Percentiles rank a stretch among this genome's conserved stretches.
Conservation (phyloP, 2,113 vertebrate genomes). For the Tauraco erythrolophus region DNA sequence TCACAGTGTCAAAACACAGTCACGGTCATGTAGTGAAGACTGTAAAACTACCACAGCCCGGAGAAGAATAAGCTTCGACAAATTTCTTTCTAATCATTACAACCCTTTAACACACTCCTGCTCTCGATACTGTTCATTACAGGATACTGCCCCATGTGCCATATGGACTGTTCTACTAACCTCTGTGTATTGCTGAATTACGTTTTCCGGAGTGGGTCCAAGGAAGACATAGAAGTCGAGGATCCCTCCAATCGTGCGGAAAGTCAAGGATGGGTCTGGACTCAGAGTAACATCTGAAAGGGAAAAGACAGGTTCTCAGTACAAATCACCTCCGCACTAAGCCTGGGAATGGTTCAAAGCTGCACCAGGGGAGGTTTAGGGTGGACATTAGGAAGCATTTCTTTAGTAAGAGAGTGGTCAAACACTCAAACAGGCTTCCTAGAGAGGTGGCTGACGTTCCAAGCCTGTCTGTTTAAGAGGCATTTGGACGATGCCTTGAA, state of each 20-base stretch:
- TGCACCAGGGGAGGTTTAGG: neutral
- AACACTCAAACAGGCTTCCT: neutral
- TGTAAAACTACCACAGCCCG: rapidly evolving
- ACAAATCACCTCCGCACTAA: neutral
- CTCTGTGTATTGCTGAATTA: conserved; percentile 84
- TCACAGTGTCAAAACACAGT: neutral
- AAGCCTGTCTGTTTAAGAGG: neutral
- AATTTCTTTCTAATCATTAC: neutral
- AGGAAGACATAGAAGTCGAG: conserved; percentile 86
- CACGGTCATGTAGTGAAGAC: neutral
- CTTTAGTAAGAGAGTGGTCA: neutral
- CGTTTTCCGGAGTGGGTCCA: conserved; percentile 84
- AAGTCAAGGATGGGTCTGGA: conserved; percentile 62
- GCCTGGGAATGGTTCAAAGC: neutral
- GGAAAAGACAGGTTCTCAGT: neutral
- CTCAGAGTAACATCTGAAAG: conserved; percentile 55
- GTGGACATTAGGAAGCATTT: neutral
- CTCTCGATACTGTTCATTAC: neutral
- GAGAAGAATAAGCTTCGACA: neutral
- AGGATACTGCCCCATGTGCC: neutral
- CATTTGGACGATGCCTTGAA: neutral
- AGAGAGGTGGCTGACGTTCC: rapidly evolving
- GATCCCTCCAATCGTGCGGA: conserved; percentile 55
- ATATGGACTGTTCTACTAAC: conserved; percentile 40
- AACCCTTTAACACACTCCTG: neutral